Percentiles rank a stretch among this genome's conserved stretches.
Conservation (phyloP, 2,797 vertebrate species). For the Rhinella marina region DNA sequence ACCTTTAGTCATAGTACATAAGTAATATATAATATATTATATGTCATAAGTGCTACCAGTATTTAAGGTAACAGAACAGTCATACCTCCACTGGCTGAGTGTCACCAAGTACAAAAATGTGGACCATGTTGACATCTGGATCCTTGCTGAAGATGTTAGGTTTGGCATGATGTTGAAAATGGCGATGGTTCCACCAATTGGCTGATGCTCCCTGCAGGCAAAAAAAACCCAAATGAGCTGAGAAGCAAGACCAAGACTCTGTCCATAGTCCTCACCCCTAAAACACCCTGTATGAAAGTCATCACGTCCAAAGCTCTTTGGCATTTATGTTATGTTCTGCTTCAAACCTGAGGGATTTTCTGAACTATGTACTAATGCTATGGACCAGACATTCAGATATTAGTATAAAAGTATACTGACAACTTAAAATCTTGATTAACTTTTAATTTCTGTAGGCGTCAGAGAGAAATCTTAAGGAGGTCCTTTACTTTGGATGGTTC, state of each 20-base stretch:
- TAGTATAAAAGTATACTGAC: background rate
- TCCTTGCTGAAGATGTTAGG: conserved; percentile 93
- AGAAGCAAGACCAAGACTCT: background rate
- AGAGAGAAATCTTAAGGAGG: too few species aligned
- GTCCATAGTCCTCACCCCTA: background rate
- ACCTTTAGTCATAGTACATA: background rate
- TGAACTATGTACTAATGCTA: background rate
- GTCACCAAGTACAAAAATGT: conserved; percentile 86
- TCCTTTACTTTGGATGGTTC: too few species aligned
- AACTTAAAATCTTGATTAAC: too few species aligned
- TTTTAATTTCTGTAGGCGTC: too few species aligned
- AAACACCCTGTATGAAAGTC: background rate
- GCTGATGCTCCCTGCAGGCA: conserved; percentile 87
- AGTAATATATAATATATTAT: background rate
- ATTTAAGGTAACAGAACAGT: background rate
- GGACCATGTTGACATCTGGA: conserved; percentile 92
- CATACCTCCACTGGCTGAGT: conserved; percentile 88
- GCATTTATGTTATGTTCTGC: background rate
- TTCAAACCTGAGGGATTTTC: background rate
- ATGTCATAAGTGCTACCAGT: too few species aligned
- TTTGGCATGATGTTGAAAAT: conserved; percentile 95
- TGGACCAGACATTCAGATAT: background rate
- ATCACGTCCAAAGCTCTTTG: background rate
- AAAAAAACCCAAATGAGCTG: background rate
- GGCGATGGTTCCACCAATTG: conserved; percentile 97